Percentiles rank a stretch among this genome's conserved stretches.
Evolutionary conservation across 2,797 vertebrate genomes (phyloP).

Genomic region (Characodon lateralis): DNA sequence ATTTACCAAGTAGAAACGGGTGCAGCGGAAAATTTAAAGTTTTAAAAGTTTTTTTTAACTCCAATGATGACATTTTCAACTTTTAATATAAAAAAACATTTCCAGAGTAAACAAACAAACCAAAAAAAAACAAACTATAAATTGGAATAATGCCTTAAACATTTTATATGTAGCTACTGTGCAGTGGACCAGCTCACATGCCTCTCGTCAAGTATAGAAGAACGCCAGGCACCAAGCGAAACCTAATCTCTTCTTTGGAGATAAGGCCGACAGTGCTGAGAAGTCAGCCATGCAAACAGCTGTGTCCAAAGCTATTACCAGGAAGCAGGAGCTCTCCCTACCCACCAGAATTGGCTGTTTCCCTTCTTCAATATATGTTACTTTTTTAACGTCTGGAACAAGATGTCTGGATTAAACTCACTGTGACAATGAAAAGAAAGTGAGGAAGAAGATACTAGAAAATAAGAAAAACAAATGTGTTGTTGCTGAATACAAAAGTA

Average conservation of each 20-base stretch:
- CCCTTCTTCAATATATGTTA: conserved; percentile 43
- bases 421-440: conserved; percentile 29
- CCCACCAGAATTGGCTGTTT: conserved; percentile 59
- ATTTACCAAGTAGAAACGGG: conserved; percentile 1
- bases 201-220: conserved; percentile 56
- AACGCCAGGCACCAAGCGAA: conserved; percentile 61
- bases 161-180: conserved; percentile 60
- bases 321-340: conserved; percentile 59
- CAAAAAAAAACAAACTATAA: conserved; percentile 1
- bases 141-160: conserved; percentile 50
- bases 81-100: conserved; percentile 34
- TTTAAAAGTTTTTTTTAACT: background rate
- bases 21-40: background rate
- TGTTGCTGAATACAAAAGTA: conserved; percentile 12
- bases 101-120: conserved; percentile 20
- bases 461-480: conserved; percentile 26
- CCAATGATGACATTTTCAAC: background rate
- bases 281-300: conserved; percentile 75
- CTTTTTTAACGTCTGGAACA: conserved; percentile 62
- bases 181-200: conserved; percentile 55
- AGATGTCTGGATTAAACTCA: conserved; percentile 69
- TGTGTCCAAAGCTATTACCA: conserved; percentile 81
- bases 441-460: conserved; percentile 13
- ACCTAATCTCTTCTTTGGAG: conserved; percentile 74
- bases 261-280: conserved; percentile 73